Evolutionary conservation across 2,113 vertebrate species (phyloP).

Genomic region (Collichthys lucidus): DNA sequence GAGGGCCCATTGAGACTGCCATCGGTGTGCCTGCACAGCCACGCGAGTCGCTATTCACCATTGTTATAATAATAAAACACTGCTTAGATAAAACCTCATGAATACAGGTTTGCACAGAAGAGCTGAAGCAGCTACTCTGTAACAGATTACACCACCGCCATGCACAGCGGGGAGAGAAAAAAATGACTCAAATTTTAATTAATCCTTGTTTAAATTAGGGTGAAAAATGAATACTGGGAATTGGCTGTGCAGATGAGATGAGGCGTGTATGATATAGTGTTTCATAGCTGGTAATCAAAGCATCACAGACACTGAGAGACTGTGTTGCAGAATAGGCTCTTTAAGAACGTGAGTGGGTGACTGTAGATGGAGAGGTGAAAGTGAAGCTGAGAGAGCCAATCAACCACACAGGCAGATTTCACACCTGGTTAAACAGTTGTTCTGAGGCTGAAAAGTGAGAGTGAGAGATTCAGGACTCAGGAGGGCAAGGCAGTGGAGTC

Average conservation of each 20-base stretch:
- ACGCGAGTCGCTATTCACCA: slow-evolving; percentile 52
- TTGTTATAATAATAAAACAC: slow-evolving; percentile 67
- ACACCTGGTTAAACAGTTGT: slow-evolving; percentile 50
- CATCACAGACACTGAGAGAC: slow-evolving; percentile 31
- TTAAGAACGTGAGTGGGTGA: slow-evolving; percentile 15
- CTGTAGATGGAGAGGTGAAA: slow-evolving; percentile 36
- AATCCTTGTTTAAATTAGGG: slow-evolving; percentile 79
- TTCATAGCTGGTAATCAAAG: slow-evolving; percentile 56
- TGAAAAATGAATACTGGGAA: slow-evolving; percentile 70
- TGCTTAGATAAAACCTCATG: slow-evolving; percentile 60
- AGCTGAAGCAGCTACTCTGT: slow-evolving; percentile 51
- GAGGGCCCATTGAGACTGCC: slow-evolving; percentile 46
- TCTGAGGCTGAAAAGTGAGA: slow-evolving; percentile 15
- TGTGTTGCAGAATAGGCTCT: background rate
- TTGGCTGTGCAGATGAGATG: slow-evolving; percentile 66
- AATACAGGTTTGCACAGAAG: slow-evolving; percentile 54
- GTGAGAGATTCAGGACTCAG: background rate
- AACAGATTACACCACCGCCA: slow-evolving; percentile 62
- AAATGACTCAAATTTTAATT: slow-evolving; percentile 74
- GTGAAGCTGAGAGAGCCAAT: slow-evolving; percentile 41
- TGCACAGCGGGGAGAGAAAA: slow-evolving; percentile 40
- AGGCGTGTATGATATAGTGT: slow-evolving; percentile 52
- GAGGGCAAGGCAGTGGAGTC: background rate
- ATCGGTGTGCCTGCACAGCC: slow-evolving; percentile 44
- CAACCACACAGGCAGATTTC: slow-evolving; percentile 36